Evolutionary conservation across 2,888 invertebrate genomes (phyloP).

Genomic region (Micropterix aruncella): DNA sequence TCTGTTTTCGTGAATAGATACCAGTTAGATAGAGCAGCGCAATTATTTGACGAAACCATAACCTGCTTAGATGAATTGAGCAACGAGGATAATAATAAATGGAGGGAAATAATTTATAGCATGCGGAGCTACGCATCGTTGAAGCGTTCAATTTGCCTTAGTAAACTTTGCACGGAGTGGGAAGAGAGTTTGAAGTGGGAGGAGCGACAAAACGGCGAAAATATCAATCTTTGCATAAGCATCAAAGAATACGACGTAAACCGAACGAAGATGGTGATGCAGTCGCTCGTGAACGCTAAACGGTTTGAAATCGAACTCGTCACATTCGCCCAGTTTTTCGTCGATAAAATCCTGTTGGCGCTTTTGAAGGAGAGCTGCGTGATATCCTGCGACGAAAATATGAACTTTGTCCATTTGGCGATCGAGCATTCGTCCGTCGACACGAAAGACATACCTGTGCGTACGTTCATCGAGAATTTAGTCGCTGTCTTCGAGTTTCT

Average conservation of each 20-base stretch:
- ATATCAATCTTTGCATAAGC: background rate
- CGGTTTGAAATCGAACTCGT: background rate
- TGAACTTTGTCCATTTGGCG: background rate
- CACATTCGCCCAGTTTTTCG: background rate
- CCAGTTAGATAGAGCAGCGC: background rate
- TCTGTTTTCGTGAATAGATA: background rate
- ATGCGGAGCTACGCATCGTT: background rate
- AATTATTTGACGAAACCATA: background rate
- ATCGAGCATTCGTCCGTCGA: background rate
- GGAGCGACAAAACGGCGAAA: background rate
- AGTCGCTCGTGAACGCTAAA: background rate
- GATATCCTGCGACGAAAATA: background rate
- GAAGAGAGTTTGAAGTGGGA: background rate
- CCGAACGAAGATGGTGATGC: background rate
- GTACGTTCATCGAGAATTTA: conserved; percentile 17
- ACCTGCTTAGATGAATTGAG: background rate
- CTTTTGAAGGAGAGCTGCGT: background rate
- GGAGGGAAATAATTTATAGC: background rate
- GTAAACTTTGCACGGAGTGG: background rate
- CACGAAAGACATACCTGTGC: background rate
- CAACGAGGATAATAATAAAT: background rate
- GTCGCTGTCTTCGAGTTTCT: conserved; percentile 34
- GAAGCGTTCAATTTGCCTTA: background rate
- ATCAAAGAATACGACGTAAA: background rate
- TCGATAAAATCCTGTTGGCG: background rate